Evolutionary conservation across 2,113 vertebrate genomes (phyloP), one percentile per base, ranked within the genome.

Genomic region (Sitta europaea): DNA sequence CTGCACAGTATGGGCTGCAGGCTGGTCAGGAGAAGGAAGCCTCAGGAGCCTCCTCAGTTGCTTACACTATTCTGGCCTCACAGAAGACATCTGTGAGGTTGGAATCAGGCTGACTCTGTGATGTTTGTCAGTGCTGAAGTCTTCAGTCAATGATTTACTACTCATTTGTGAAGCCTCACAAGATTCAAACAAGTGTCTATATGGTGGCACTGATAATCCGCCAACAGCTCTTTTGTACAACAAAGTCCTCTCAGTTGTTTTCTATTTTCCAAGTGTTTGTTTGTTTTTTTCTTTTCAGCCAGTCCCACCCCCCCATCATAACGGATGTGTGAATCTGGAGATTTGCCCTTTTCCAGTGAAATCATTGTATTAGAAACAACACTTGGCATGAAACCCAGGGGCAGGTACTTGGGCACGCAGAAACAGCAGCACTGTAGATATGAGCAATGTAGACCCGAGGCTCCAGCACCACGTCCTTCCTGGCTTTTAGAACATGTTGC

Each of bases 1-100:
- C 50, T 72, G 27, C 25, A 57, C 0, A 0, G 6, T 33, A 2
- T 8, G 18, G 14, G 14, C 27, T 23, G 17, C 50, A 57, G 50
- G 21, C 42, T 72, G 36, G 9, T 6, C 33, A 66, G 15, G 12
- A 38, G 7, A n/a, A 45, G 16, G 15, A 58, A 66, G 15, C 16
- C 12, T 45, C 12, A 24, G 43, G 27, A 88, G 5, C 12, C 33
- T 43, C 23, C 43, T 88, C 33, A 58, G 23, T 19, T 43, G 18
- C 66, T 27, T 10, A 15, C 27, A 42, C 25, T 17, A 7, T 73
- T 51, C 67, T 38, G 36, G 10, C 35, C 59, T 36, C 13, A 7
- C 36, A 58, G 31, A 42, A 55, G 19, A 55, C n/a, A 35, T 13
- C 11, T 50, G 9, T 36, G 21, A 67, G 24, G 45, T 0, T 25